Evolutionary conservation across 2,113 vertebrate genomes (phyloP), one percentile per base, ranked within the genome.

Genomic region (Archocentrus centrarchus): DNA sequence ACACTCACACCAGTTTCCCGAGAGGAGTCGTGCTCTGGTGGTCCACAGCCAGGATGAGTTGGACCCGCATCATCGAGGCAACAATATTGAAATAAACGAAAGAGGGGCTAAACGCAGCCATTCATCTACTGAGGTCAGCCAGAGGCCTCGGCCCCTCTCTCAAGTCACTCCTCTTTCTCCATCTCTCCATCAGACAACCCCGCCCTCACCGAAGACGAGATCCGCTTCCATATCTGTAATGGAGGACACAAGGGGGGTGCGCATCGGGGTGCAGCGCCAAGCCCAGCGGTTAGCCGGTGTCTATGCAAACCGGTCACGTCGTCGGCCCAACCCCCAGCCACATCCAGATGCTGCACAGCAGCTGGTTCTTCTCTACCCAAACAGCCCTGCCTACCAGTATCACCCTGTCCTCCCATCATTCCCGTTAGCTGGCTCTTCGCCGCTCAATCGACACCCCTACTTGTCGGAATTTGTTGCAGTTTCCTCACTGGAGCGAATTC

Each of bases 371-470:
- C 94, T 96, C 3, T 96, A 96, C 80, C 92, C 96, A 7, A 96
- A 93, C 79, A 90, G 83, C 11, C 93, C 90, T 0, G 94, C 91
- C 59, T 95, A 94, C 0, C 94, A 97, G 87, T 97, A 95, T 41
- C 97, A 96, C 89, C 96, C 81, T 0, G 94, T 97, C 1, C 95
- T 97, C 11, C 97, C 97, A 0, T 95, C 94, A 0, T 95, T 96
- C 86, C 95, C 96, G 0, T 90, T 92, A 2, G 37, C 58, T 3
- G 80, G 84, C 1, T 91, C 94, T 18, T 90, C 60, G 0, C 87
- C 91, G 1, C 68, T 91, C 24, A 80, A 22, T 44, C 85, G 89
- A 11, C 92, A 95, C 18, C 92, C 86, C 0, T 96, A 94, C 82
- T 78, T 96, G 39, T 90, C 96, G 1, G 95, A 95, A 62, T 92